Evolutionary conservation across 2,797 vertebrate genomes (phyloP), one percentile per base, ranked within the genome.

Genomic region (Chromis chromis): DNA sequence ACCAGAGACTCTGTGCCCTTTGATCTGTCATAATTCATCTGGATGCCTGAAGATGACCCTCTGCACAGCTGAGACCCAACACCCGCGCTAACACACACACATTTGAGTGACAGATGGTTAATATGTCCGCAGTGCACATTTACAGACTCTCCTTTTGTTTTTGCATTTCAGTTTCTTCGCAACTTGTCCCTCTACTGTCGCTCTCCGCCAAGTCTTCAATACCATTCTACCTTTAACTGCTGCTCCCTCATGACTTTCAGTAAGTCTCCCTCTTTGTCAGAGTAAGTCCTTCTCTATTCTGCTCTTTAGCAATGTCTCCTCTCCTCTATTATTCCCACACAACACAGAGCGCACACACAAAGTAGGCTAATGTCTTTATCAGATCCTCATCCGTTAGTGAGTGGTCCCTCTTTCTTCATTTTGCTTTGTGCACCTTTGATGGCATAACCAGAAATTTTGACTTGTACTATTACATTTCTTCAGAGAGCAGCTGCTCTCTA

Each of bases 31-130:
- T 76, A 72, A 84, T 36, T 78, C 56, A 50, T 52, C 82, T 76
- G 70, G 64, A 74, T 79, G 83, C 74, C 79, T 75, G 28, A 60
- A 48, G 77, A 59, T 54, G 82, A 86, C 81, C 76, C 70, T 79
- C 27, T 25, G 68, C 65, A 71, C 86, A 83, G 79, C 83, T 82
- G 85, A 85, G 65, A 78, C 52, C 48, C 58, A 1, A 68, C 58
- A 40, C 22, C 9, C 66, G 6, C 64, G 64, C 54, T 16, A 17
- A 56, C 22, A 12, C 53, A 16, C 22, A 12, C 46, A 16, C 59
- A 57, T 14, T 56, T 69, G 31, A 76, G 52, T 66, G 73, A 75
- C 62, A 82, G 49, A 74, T 83, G 78, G 42, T 67, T 42, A 70
- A 64, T 17, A 42, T 3, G 1, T 61, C 61, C 63, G 10, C 44